phyloP scores from a whole-genome alignment of 2,888 invertebrate species.

The Tribolium freemani region DNA sequence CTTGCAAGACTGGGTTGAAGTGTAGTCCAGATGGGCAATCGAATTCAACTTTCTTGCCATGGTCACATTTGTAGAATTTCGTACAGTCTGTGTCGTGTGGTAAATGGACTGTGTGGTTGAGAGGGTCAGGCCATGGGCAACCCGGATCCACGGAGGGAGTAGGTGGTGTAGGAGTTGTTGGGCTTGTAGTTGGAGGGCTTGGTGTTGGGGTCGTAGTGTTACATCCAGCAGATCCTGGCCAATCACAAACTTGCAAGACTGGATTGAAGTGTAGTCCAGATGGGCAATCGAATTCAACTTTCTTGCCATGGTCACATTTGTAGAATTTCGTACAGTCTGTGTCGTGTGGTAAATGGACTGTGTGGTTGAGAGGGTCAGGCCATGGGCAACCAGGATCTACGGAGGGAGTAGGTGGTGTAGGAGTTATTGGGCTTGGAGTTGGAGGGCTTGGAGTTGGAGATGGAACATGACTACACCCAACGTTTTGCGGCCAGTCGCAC shows the following conservation, averaged over 20 bases:
- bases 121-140: conserved; percentile 42
- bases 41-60: conserved; percentile 29
- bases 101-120: conserved; percentile 39
- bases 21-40: conserved; percentile 35
- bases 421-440: not conserved
- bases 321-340: conserved; percentile 48
- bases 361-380: conserved; percentile 32
- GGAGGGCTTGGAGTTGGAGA: too few species aligned
- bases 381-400: conserved; percentile 42
- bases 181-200: not conserved
- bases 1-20: conserved; percentile 36
- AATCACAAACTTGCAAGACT: conserved; percentile 41
- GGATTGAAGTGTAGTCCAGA: conserved; percentile 34
- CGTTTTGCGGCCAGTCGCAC: too few species aligned
- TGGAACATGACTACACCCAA: too few species aligned
- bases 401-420: conserved; percentile 7
- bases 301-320: conserved; percentile 38
- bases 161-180: not conserved
- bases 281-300: conserved; percentile 40
- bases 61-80: conserved; percentile 47
- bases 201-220: not conserved
- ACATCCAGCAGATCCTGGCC: conserved; percentile 34
- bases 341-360: conserved; percentile 47
- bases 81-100: conserved; percentile 48
- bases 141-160: conserved; percentile 30